Base-by-base conservation (phyloP, 2,113 vertebrate genomes). In the Etheostoma cragini region DNA sequence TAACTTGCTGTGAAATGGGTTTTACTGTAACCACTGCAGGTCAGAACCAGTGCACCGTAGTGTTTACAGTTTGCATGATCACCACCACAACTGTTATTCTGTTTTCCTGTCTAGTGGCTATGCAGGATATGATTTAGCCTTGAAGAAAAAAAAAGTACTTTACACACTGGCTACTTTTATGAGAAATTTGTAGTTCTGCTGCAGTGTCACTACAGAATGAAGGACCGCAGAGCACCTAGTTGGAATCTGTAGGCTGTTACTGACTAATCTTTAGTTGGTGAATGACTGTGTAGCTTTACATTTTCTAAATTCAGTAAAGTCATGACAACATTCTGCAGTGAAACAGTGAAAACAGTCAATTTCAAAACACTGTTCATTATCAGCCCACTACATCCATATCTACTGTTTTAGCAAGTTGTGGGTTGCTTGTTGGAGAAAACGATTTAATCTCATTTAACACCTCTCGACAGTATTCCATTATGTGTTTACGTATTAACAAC, bases 11-110 rank as follows among this genome's bases (percentile, higher is more conserved):
- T 68, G 72, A 87, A 64, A 84, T 52, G 52, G 74, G 61, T 75
- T 87, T 87, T 72, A 77, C 76, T 64, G 15, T 72, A 75, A 74
- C 87, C 87, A 42, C 81, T 49, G 67, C 64, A 82, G 81, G 82
- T 84, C 82, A 87, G 57, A 87, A 76, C 82, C 72, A 73, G 79
- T 84, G 72, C 82, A 88, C 83, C 86, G 91, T 58, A 83, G 69
- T 49, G 67, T 91, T 69, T 63, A 82, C 49, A 57, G 74, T 81
- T 86, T 91, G 91, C 89, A 91, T 89, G 89, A 81, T 83, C 77
- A 83, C 90, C 64, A 74, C 64, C 78, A 82, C 80, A 53, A 60
- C 64, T 81, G 35, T 76, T 65, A 74, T 64, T 70, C 66, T 68
- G 61, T 52, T 69, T 70, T 71, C 56, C 72, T 68, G 24, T 78